Conservation (phyloP, 2,113 vertebrate species). For the Planiliza haematocheilus region DNA sequence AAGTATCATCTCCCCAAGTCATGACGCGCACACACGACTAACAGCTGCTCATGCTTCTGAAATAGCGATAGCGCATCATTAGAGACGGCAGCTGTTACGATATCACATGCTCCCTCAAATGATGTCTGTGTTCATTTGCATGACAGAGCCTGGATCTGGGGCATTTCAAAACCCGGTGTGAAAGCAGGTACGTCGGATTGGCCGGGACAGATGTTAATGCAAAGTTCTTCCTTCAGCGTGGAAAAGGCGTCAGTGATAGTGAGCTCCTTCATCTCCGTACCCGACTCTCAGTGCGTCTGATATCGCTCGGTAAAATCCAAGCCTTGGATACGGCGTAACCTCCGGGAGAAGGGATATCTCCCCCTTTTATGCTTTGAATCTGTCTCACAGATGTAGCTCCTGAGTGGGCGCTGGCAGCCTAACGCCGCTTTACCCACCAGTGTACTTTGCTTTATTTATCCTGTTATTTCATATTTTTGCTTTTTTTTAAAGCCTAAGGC, state of each 20-base stretch:
- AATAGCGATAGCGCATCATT: no score
- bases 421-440: conserved; percentile 51
- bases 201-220: no score
- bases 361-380: conserved; percentile 53
- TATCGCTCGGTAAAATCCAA: conserved; percentile 20
- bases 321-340: not conserved
- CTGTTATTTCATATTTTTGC: conserved; percentile 6
- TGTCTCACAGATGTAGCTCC: conserved; percentile 48
- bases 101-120: no score
- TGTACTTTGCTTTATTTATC: conserved; percentile 10
- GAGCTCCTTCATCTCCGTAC: conserved; percentile 29
- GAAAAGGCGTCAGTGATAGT: conserved; percentile 19
- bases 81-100: no score
- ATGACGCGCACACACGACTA: no score
- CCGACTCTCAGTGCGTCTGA: conserved; percentile 16
- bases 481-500: conserved; percentile 29
- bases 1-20: no score
- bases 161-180: no score
- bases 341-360: conserved; percentile 30
- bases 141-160: no score
- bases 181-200: no score
- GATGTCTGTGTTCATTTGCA: no score
- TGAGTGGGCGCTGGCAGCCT: conserved; percentile 55
- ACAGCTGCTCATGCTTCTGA: no score
- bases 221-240: not conserved